These are phyloP conservation scores for Chiloscyllium plagiosum DNA, from an alignment of 2,113 vertebrate species.

Conservation along the genomic window DNA sequence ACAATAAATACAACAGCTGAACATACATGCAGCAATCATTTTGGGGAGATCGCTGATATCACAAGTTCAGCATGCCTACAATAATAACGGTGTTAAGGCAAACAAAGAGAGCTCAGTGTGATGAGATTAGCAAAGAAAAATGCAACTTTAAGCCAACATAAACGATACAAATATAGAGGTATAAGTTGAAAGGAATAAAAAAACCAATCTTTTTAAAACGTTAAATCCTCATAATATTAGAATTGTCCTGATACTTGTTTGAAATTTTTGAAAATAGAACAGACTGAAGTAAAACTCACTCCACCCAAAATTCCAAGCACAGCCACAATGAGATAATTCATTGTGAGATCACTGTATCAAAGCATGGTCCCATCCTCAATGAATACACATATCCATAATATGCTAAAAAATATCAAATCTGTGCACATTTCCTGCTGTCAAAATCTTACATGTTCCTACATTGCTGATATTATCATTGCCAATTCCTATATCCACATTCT, in stretches of 20 bases:
- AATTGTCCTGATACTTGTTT: background rate
- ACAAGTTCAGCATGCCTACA: conserved; percentile 32
- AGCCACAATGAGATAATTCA: background rate
- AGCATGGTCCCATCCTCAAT: background rate
- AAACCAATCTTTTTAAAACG: background rate
- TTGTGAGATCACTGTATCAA: background rate
- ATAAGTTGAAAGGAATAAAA: conserved; percentile 6
- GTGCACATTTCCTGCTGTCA: background rate
- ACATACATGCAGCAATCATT: conserved; percentile 7
- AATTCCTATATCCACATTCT: background rate
- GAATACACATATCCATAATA: background rate
- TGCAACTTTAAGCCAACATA: background rate
- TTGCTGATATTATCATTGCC: background rate
- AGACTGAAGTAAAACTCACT: background rate
- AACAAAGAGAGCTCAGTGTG: conserved; percentile 11
- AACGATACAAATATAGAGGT: conserved; percentile 15
- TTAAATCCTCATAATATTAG: background rate
- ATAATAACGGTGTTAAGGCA: conserved; percentile 27
- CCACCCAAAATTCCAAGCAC: background rate
- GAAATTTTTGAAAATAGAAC: conserved; percentile 12
- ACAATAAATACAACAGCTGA: conserved; percentile 28
- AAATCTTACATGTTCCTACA: background rate
- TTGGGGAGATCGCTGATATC: conserved; percentile 35
- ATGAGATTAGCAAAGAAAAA: conserved; percentile 16
- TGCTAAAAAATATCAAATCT: background rate